Evolutionary conservation across 2,888 invertebrate species (phyloP).

Genomic region (Tachina lurida): DNA sequence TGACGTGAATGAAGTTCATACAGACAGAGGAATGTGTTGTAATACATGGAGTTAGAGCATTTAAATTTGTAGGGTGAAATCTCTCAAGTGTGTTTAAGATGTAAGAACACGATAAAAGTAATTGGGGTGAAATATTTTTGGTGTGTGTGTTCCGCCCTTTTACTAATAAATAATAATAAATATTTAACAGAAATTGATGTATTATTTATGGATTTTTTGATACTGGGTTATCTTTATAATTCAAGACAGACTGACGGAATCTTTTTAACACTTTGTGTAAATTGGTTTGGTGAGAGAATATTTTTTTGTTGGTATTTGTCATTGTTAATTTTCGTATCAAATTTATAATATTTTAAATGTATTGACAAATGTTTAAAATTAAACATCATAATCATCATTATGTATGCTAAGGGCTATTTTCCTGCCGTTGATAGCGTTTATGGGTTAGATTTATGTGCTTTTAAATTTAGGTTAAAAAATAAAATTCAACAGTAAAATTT

Average conservation of each 20-base stretch:
- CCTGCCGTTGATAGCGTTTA: too few relatives aligned
- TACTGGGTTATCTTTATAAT: slow-evolving; percentile 25
- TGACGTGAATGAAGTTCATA: slow-evolving; percentile 2
- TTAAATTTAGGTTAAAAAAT: too few relatives aligned
- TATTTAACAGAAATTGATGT: slow-evolving; percentile 43
- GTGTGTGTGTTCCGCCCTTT: slow-evolving; percentile 56
- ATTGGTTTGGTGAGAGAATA: slow-evolving; percentile 54
- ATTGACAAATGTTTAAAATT: too few relatives aligned
- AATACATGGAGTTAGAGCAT: slow-evolving; percentile 13
- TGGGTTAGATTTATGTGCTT: too few relatives aligned
- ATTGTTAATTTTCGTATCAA: slow-evolving; percentile 27
- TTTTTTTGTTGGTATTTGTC: slow-evolving; percentile 22
- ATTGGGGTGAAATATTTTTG: slow-evolving; percentile 81
- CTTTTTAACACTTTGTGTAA: slow-evolving; percentile 55
- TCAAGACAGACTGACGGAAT: background rate
- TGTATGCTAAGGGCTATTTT: too few relatives aligned
- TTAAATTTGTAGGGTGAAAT: slow-evolving; percentile 59
- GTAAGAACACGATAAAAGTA: slow-evolving; percentile 80
- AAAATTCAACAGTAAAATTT: too few relatives aligned
- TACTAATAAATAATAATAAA: slow-evolving; percentile 50
- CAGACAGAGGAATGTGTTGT: background rate
- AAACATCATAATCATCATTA: too few relatives aligned
- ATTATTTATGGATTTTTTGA: slow-evolving; percentile 63
- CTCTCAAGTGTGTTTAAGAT: slow-evolving; percentile 67
- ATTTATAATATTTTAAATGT: slow-evolving; percentile 37